Evolutionary conservation across 2,797 vertebrate genomes (phyloP), one percentile per base, ranked within the genome.

Genomic region (Hoplostethus mediterraneus): DNA sequence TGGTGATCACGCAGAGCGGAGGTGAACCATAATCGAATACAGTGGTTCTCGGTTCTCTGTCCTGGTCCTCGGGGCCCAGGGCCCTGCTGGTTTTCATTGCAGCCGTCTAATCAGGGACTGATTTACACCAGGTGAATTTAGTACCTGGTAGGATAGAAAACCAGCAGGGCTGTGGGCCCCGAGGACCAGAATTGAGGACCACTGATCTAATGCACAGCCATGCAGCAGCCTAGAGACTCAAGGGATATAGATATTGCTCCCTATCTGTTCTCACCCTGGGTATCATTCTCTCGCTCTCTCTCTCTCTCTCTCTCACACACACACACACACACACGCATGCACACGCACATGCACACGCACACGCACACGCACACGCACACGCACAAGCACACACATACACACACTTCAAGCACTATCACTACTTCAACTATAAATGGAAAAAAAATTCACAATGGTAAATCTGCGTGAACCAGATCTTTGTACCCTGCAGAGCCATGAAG

Each of bases 21-120:
- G 88, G 71, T 87, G 83, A 90, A 87, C 62, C 80, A 81, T 92
- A 91, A 94, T 92, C 85, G 85, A 92, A 94, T 92, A 75, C 21
- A 21, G 21, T 21, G 21, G 21, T 21, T 21, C 21, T 21, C 21
- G 21, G 21, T 21, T 21, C 21, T 21, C 21, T 1, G 21, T 21
- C 21, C 21, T 21, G 21, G 21, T 21, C 21, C 21, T 21, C 21
- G 21, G 21, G 21, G 21, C 21, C 21, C 21, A 21, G 21, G 21
- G 21, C n/a, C n/a, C n/a, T n/a, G n/a, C n/a, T n/a, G n/a, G n/a
- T n/a, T n/a, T n/a, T n/a, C n/a, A n/a, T n/a, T n/a, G n/a, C n/a
- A n/a, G n/a, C n/a, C n/a, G n/a, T n/a, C n/a, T n/a, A n/a, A n/a
- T n/a, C n/a, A n/a, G 21, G 21, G 21, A 21, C 21, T 21, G 21